Conservation (phyloP, 2,113 vertebrate genomes). For the Scopus umbretta region DNA sequence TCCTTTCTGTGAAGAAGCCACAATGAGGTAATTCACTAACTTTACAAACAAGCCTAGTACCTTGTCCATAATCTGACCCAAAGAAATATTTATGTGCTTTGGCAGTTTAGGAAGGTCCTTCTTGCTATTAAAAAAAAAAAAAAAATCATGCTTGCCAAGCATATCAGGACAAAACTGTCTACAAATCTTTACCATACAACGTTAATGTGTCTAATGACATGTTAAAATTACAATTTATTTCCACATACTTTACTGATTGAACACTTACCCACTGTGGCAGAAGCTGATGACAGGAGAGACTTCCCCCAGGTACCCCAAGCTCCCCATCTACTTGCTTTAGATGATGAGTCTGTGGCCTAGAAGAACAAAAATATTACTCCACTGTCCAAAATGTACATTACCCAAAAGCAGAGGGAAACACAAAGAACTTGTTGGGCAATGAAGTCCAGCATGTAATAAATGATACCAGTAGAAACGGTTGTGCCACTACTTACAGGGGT, state of each 20-base stretch:
- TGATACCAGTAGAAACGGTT: not conserved
- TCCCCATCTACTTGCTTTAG: conserved; percentile 68
- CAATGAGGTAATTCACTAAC: not conserved
- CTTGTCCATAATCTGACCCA: not conserved
- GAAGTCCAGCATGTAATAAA: not conserved
- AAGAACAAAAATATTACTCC: conserved; percentile 20
- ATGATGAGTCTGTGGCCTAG: conserved; percentile 43
- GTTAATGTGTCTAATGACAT: not conserved
- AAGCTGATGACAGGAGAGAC: conserved; percentile 88
- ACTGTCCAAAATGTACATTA: not conserved
- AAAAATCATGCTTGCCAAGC: not conserved
- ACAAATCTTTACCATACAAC: not conserved
- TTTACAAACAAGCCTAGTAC: not conserved
- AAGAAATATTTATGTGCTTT: not conserved
- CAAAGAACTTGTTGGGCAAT: not conserved
- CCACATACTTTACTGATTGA: not conserved
- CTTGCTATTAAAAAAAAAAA: not conserved
- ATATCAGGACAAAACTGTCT: not conserved
- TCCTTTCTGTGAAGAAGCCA: not conserved
- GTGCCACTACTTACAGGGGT: not conserved
- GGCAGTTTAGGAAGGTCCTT: not conserved
- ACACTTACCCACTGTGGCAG: conserved; percentile 86
- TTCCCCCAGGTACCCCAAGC: conserved; percentile 95
- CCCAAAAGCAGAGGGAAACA: not conserved
- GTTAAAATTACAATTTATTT: not conserved